Evolutionary conservation across 2,113 vertebrate genomes (phyloP).

Genomic region (Oncorhynchus gorbuscha): DNA sequence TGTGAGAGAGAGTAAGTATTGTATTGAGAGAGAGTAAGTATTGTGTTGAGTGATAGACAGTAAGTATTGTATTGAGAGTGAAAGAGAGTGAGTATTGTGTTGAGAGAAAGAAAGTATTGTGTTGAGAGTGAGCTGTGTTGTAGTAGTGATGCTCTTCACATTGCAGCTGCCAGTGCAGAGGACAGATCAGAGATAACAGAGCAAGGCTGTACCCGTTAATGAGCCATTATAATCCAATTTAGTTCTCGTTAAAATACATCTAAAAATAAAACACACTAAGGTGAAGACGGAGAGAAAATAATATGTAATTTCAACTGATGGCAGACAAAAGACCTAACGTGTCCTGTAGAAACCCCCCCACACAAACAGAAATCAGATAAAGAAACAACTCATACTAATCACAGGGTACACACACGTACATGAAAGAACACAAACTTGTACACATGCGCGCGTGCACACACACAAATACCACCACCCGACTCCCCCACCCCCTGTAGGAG

Average conservation of each 20-base stretch:
- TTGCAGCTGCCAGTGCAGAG: conserved; percentile 45
- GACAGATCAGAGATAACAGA: conserved; percentile 31
- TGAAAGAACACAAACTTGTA: conserved; percentile 6
- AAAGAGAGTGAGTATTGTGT: too few relatives aligned
- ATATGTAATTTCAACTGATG: conserved; percentile 7
- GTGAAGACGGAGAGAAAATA: conserved; percentile 27
- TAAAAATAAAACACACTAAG: conserved; percentile 57
- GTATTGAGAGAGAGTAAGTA: too few relatives aligned
- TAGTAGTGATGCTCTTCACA: conserved; percentile 13
- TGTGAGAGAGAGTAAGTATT: not conserved
- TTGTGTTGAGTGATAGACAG: too few relatives aligned
- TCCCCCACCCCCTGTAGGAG: conserved; percentile 14
- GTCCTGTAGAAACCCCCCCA: not conserved
- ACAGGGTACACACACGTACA: conserved; percentile 20
- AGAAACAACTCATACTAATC: conserved; percentile 1
- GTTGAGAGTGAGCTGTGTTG: not conserved
- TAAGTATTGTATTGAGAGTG: too few relatives aligned
- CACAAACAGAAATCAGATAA: not conserved
- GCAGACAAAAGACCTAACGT: conserved; percentile 6
- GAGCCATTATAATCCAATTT: conserved; percentile 61
- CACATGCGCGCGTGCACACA: not conserved
- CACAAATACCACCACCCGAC: not conserved
- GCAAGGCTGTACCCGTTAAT: conserved; percentile 35
- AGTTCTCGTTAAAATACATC: conserved; percentile 61
- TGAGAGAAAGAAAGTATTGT: not conserved